A percentile compares a stretch with the other conserved stretches of the same genome.
These are phyloP conservation scores for Manduca sexta DNA, from an alignment of 1,140 invertebrate species.

Conservation along the genomic window DNA sequence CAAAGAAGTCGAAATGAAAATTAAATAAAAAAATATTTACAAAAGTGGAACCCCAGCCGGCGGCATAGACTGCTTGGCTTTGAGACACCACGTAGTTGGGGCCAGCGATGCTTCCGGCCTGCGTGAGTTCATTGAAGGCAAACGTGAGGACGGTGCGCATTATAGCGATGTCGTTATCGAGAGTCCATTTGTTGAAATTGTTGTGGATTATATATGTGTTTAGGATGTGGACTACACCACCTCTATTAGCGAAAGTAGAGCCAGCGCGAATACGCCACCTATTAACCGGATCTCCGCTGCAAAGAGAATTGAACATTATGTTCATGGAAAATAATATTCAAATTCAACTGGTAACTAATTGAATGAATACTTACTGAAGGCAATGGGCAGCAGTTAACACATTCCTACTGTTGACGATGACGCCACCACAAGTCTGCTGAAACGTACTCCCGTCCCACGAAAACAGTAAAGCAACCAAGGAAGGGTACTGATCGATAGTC, in stretches of 20 bases:
- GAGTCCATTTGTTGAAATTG: conserved; percentile 68
- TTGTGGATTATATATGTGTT: conserved; percentile 61
- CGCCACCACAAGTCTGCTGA: conserved; percentile 25
- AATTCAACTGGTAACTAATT: background rate
- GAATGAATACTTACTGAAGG: conserved; percentile 18
- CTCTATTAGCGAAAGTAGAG: conserved; percentile 19
- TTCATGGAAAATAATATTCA: background rate
- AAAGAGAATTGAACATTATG: conserved; percentile 9
- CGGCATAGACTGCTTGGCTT: conserved; percentile 1
- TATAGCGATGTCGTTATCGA: conserved; percentile 76
- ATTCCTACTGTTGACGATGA: conserved; percentile 25
- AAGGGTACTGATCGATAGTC: conserved; percentile 26
- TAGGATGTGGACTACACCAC: conserved; percentile 13
- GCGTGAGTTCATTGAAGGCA: background rate
- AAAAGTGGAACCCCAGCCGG: background rate
- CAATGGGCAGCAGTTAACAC: conserved; percentile 33
- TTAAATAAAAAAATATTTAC: conserved; percentile 2
- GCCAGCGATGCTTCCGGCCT: background rate
- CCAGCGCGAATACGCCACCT: conserved; percentile 27
- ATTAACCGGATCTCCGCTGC: conserved; percentile 21
- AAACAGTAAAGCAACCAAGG: conserved; percentile 18
- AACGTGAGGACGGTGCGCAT: conserved; percentile 1
- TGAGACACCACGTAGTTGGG: background rate
- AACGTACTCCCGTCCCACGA: conserved; percentile 10
- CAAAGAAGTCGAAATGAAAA: too few species aligned